Conservation (phyloP, 2,113 vertebrate genomes). For the Scomber scombrus region DNA sequence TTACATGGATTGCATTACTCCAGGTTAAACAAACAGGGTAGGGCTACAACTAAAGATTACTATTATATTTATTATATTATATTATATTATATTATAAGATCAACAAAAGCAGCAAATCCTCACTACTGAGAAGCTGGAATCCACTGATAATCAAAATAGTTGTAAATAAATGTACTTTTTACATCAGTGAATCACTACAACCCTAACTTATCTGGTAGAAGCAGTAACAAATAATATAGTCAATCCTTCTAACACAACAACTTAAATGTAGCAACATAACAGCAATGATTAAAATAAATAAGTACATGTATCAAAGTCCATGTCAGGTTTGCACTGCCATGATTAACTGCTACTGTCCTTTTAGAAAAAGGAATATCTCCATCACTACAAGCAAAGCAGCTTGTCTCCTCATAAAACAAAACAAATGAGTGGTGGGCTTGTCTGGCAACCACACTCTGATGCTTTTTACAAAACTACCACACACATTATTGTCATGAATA, state of each 20-base stretch:
- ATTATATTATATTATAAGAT: no score
- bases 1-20: no score
- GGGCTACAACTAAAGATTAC: no score
- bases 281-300: conserved; percentile 8
- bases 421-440: neutral
- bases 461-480: neutral
- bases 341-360: neutral
- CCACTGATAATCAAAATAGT: no score
- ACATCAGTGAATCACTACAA: neutral
- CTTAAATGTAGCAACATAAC: no score
- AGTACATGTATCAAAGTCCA: neutral
- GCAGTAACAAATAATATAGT: neutral
- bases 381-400: neutral
- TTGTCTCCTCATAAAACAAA: conserved; percentile 13
- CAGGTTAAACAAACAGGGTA: no score
- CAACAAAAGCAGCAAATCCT: no score
- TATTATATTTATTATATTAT: no score
- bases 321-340: neutral
- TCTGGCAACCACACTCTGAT: neutral
- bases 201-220: neutral
- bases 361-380: neutral
- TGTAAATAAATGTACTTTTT: no score
- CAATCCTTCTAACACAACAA: no score
- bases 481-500: neutral
- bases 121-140: no score